Evolutionary conservation across 2,888 invertebrate genomes (phyloP).

Genomic region (Leucania comma): DNA sequence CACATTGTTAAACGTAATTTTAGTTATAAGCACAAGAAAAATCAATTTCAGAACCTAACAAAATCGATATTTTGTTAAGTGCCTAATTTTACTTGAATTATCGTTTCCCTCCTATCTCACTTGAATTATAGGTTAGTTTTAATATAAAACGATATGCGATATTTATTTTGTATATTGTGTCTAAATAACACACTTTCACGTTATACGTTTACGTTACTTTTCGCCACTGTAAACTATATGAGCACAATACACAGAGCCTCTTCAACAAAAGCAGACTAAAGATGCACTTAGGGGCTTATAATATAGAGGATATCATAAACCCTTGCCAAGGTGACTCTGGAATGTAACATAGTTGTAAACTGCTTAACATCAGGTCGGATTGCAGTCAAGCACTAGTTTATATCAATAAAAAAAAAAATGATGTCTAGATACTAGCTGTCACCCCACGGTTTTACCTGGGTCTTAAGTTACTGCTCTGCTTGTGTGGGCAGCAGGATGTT

Average conservation of each 20-base stretch:
- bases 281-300: not conserved
- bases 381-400: too few species aligned
- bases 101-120: constrained; percentile 5
- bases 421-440: too few species aligned
- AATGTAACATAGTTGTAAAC: too few species aligned
- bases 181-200: too few species aligned
- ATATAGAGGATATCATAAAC: not conserved
- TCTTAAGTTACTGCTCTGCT: not conserved
- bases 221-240: too few species aligned
- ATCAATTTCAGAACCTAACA: not conserved
- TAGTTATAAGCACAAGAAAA: not conserved
- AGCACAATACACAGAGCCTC: too few species aligned
- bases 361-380: too few species aligned
- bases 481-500: too few species aligned
- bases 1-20: not conserved
- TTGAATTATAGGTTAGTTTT: constrained; percentile 2
- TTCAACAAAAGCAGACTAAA: too few species aligned
- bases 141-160: not conserved
- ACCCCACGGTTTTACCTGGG: not conserved
- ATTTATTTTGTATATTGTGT: too few species aligned
- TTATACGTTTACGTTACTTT: too few species aligned
- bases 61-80: not conserved
- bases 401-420: too few species aligned
- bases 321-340: not conserved
- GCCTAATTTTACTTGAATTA: not conserved